Conservation (phyloP, 2,888 invertebrate genomes). For the Phragmatobia fuliginosa region DNA sequence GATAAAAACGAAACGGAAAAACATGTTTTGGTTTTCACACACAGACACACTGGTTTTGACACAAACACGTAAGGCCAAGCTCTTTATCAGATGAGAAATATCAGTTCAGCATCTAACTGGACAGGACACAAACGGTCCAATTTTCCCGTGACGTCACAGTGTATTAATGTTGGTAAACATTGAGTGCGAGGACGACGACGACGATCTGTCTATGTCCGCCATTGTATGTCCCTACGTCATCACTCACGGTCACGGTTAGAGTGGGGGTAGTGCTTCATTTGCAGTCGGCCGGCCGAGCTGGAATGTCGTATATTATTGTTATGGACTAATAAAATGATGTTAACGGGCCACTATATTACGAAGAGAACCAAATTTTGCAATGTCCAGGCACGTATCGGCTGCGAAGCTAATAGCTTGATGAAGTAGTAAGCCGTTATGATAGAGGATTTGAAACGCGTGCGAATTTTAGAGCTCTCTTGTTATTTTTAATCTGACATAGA, state of each 20-base stretch:
- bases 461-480: too few species aligned
- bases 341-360: conserved; percentile 2
- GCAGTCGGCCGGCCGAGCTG: conserved; percentile 4
- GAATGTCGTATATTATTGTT: conserved; percentile 17
- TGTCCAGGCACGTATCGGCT: neutral
- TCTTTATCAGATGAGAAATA: conserved; percentile 20
- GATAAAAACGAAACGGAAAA: neutral
- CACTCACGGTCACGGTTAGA: conserved; percentile 34
- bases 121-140: conserved; percentile 18
- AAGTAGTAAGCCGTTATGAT: neutral
- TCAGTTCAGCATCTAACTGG: conserved; percentile 5
- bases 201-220: conserved; percentile 55
- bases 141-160: conserved; percentile 16
- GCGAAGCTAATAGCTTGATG: neutral
- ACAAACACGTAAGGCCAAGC: neutral
- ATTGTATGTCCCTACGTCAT: conserved; percentile 50
- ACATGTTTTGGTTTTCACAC: neutral
- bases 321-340: conserved; percentile 13
- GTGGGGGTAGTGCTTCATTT: conserved; percentile 25
- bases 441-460: neutral
- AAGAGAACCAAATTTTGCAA: neutral
- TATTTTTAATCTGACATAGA: too few species aligned
- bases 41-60: neutral
- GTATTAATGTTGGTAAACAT: conserved; percentile 37
- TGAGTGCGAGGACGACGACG: conserved; percentile 33